Evolutionary conservation across 1,140 invertebrate genomes (phyloP).

Genomic region (Cotesia chilonis): DNA sequence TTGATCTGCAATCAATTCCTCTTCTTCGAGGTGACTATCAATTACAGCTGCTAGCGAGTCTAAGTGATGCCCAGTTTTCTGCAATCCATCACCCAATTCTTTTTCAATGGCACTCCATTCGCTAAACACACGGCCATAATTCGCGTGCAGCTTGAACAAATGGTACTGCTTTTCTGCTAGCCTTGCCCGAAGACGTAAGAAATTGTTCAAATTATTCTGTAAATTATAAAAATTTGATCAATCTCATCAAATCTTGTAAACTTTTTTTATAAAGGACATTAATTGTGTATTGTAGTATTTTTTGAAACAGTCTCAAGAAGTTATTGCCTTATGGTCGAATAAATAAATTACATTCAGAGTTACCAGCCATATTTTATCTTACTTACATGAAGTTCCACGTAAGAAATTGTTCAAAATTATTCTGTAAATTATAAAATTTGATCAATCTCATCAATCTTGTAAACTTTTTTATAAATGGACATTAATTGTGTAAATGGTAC

Average conservation of each 20-base stretch:
- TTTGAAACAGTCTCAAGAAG: no score
- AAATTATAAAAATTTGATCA: constrained; percentile 32
- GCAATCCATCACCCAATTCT: constrained; percentile 82
- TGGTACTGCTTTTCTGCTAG: constrained; percentile 81
- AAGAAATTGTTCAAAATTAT: constrained; percentile 64
- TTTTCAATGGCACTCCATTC: constrained; percentile 88
- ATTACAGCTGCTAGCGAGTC: constrained; percentile 82
- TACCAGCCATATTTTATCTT: constrained; percentile 41
- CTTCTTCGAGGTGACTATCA: constrained; percentile 81
- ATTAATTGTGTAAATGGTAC: constrained; percentile 68
- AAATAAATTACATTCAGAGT: neutral
- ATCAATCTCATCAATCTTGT: no score
- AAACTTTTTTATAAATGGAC: no score
- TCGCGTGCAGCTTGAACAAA: constrained; percentile 82
- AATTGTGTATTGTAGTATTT: no score
- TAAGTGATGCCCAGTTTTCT: constrained; percentile 75
- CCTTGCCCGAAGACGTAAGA: constrained; percentile 69
- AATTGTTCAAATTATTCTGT: constrained; percentile 64
- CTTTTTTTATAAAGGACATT: no score
- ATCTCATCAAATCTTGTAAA: no score
- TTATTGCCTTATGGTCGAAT: no score
- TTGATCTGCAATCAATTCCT: constrained; percentile 84
- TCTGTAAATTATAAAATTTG: constrained; percentile 50
- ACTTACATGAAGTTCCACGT: constrained; percentile 73
- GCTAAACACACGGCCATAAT: constrained; percentile 84